A percentile compares a stretch with the other conserved stretches of the same genome.
Conservation (phyloP, 2,888 invertebrate species). For the Dynastes maya region DNA sequence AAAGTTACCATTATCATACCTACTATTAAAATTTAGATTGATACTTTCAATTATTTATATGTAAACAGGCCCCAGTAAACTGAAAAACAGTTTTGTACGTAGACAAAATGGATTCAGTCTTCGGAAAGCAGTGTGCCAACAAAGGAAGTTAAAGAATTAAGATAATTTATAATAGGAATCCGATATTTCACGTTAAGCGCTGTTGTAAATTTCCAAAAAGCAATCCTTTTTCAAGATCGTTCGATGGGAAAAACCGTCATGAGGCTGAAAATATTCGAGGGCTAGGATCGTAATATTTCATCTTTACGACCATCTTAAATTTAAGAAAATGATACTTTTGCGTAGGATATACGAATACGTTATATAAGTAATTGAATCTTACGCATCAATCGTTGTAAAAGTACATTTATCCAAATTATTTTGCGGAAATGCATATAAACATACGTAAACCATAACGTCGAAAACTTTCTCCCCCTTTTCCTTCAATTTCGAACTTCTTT, state of each 20-base stretch:
- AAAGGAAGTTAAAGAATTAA: background rate
- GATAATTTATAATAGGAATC: background rate
- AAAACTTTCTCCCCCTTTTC: constrained; percentile 20
- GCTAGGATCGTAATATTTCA: constrained; percentile 27
- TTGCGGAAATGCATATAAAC: constrained; percentile 6
- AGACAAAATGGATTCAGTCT: no score
- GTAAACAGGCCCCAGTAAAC: no score
- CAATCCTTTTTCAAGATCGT: constrained; percentile 7
- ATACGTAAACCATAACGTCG: constrained; percentile 16
- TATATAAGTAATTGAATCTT: constrained; percentile 13
- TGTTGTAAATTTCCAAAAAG: constrained; percentile 1
- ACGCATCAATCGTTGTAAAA: constrained; percentile 9
- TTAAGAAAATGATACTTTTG: constrained; percentile 27
- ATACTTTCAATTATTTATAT: no score
- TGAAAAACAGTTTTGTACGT: no score
- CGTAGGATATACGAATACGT: background rate
- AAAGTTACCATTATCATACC: no score
- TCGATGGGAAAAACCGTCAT: background rate
- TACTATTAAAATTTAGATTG: no score
- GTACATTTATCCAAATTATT: constrained; percentile 23
- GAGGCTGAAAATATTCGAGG: background rate
- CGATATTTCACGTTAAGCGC: constrained; percentile 3
- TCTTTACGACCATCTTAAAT: constrained; percentile 43
- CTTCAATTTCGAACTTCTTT: constrained; percentile 4
- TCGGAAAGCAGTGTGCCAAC: no score